Evolutionary conservation across 2,888 invertebrate species (phyloP), one percentile per base, ranked within the genome.

Genomic region (Hyalella azteca): DNA sequence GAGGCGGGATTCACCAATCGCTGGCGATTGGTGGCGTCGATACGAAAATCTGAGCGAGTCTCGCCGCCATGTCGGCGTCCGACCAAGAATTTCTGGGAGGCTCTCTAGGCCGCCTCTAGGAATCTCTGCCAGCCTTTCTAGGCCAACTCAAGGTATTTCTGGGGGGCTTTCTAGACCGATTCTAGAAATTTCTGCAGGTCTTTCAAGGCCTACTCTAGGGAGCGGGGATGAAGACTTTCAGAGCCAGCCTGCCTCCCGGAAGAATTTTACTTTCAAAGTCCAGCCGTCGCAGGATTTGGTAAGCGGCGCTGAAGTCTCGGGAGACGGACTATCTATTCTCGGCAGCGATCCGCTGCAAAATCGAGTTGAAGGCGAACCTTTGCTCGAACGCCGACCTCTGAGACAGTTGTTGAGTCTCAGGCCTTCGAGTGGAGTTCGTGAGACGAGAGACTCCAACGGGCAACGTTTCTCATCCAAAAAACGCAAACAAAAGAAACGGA

Each of bases 401-500:
- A 66, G 66, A 19, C 1, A 36, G 19, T 36, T 66, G 32, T 39
- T 66, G 29, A 66, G 66, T 39, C 66, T 66, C 66, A 36, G 29
- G 13, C 19, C 32, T 36, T 32, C 7, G 1, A 36, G 36, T 36
- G 36, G 29, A 36, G 19, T 32, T 15, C 32, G 66, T 32, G 66
- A 66, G 66, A 19, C 66, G 9, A 32, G 66, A 4, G 36, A 66
- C 7, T 66, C 66, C 36, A 32, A 29, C 13, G 66, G 66, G 39
- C 19, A 36, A 36, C 66, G 66, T 32, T 66, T 39, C 19, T n/a
- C 66, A n/a, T 19, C 39, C 66, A 66, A 66, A 36, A 66, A 66
- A 36, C 66, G 66, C 7, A 5, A 29, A 32, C 66, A 66, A 36
- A 66, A 66, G 66, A 66, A 66, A 19, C 11, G 66, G 36, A 66